Conservation (phyloP, 1,140 invertebrate species). For the Zeugodacus cucurbitae region DNA sequence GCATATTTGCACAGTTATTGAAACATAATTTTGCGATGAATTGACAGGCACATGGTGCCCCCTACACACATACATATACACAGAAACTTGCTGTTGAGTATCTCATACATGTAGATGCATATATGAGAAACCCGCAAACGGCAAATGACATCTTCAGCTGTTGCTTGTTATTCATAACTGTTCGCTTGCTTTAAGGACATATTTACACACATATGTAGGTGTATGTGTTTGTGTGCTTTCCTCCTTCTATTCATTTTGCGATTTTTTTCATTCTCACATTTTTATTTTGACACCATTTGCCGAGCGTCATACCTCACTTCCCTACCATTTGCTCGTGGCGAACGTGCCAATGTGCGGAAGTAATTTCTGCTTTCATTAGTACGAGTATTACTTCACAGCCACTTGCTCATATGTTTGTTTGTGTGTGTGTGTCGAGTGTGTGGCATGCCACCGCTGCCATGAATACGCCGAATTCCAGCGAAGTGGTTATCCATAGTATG, state of each 20-base stretch:
- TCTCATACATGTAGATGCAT: not conserved
- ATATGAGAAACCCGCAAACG: not conserved
- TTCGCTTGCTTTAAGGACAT: not conserved
- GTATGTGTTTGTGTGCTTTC: not conserved
- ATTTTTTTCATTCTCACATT: not conserved
- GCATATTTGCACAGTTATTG: constrained; percentile 30
- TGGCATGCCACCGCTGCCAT: not conserved
- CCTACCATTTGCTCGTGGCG: not conserved
- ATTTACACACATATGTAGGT: not conserved
- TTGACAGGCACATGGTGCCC: not conserved
- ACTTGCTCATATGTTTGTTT: not conserved
- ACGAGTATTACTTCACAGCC: constrained; percentile 42
- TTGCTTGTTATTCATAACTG: constrained; percentile 41
- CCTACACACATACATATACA: no score
- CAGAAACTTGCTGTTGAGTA: not conserved
- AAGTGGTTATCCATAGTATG: not conserved
- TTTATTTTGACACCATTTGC: not conserved
- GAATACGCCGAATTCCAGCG: not conserved
- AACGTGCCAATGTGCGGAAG: constrained; percentile 55
- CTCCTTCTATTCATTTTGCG: not conserved
- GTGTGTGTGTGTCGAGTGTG: not conserved
- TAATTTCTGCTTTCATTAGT: constrained; percentile 57
- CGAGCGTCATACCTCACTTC: not conserved
- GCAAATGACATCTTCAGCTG: constrained; percentile 30
- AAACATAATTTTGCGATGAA: constrained; percentile 24